Conservation (phyloP, 2,113 vertebrate genomes). For the Gymnocephalus cernua region DNA sequence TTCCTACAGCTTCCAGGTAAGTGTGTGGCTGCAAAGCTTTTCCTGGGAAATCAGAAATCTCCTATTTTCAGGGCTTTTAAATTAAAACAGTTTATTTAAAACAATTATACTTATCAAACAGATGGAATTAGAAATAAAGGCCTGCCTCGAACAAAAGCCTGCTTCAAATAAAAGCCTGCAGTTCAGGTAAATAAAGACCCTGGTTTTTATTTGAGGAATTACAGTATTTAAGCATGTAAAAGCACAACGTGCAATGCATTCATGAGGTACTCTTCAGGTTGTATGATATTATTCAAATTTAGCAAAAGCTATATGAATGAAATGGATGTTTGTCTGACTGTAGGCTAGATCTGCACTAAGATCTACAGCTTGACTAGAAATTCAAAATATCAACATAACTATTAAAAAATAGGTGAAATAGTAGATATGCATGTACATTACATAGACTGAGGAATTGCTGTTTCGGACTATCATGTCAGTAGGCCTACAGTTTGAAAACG, state of each 20-base stretch:
- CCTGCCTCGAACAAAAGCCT: no score
- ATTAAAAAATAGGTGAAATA: no score
- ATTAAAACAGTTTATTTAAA: no score
- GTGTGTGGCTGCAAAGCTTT: constrained; percentile 67
- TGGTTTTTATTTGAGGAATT: no score
- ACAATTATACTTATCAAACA: no score
- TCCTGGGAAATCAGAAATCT: constrained; percentile 73
- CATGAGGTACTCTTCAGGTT: background rate
- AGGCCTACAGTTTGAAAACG: background rate
- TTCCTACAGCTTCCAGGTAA: constrained; percentile 91
- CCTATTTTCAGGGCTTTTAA: constrained; percentile 41
- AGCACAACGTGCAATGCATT: background rate
- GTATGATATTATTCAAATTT: background rate
- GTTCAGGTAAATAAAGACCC: no score
- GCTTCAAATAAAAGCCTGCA: no score
- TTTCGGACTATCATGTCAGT: background rate
- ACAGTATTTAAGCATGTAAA: background rate
- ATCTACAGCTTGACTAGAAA: background rate
- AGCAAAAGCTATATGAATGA: background rate
- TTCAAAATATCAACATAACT: background rate
- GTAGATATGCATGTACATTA: background rate
- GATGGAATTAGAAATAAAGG: no score
- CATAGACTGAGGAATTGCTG: background rate
- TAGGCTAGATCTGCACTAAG: background rate
- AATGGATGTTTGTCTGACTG: background rate